A percentile compares a stretch with the other conserved stretches of the same genome.
Conservation (phyloP, 2,888 invertebrate species). For the Melinopterus prodromus region DNA sequence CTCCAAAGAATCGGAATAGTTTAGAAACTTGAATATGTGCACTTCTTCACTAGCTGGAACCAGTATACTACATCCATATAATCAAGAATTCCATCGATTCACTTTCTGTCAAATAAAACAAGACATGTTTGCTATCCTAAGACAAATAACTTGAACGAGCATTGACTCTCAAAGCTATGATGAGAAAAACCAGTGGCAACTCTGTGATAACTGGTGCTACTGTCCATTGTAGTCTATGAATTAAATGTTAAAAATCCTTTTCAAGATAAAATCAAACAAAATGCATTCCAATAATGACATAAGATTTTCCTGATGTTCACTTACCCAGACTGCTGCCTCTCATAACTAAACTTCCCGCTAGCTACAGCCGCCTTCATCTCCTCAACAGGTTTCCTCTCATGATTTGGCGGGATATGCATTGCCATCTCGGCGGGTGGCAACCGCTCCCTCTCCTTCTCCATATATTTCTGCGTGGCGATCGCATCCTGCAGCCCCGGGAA, state of each 20-base stretch:
- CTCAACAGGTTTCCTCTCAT: slow-evolving; percentile 73
- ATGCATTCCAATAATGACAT: too few species aligned
- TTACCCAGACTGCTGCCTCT: not conserved
- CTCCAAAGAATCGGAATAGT: too few species aligned
- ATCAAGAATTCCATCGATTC: too few species aligned
- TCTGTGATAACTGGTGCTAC: not conserved
- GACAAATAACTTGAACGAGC: too few species aligned
- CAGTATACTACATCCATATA: too few species aligned
- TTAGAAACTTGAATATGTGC: too few species aligned
- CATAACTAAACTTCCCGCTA: slow-evolving; percentile 55
- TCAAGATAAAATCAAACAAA: too few species aligned
- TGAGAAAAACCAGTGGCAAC: too few species aligned
- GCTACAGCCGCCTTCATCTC: slow-evolving; percentile 74
- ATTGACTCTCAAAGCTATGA: too few species aligned
- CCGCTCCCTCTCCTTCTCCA: slow-evolving; percentile 61
- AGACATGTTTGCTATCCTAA: too few species aligned
- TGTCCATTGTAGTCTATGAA: not conserved
- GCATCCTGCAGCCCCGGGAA: slow-evolving; percentile 86
- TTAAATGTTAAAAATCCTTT: not conserved
- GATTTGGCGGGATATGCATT: slow-evolving; percentile 65
- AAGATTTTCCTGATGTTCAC: not conserved
- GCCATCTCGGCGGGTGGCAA: slow-evolving; percentile 69
- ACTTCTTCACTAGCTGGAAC: too few species aligned
- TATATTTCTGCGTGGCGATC: slow-evolving; percentile 74
- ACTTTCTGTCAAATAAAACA: too few species aligned